Evolutionary conservation across 2,888 invertebrate genomes (phyloP), one percentile per base, ranked within the genome.

Genomic region (Dryadula phaetusa): DNA sequence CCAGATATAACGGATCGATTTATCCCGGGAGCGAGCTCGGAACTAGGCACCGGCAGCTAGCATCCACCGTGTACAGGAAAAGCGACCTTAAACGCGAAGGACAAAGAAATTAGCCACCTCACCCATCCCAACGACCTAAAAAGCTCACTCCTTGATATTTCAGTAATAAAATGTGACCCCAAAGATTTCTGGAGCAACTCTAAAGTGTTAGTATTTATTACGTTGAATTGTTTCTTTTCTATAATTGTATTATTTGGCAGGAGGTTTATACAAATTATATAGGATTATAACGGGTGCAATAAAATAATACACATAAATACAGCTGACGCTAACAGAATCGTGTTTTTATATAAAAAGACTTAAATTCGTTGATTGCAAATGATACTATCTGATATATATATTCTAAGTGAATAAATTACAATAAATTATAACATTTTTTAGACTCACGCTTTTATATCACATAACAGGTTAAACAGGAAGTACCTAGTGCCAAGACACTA

Each of bases 1-100:
- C 90, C 89, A 91, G 89, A 91, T 90, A 84, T 85, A 81, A 83
- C 79, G 75, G 77, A 91, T 91, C 90, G 87, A 85, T 85, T 84
- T 74, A 76, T 70, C 85, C 87, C 82, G 83, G 86, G 83, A 82
- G 77, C 70, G 71, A 74, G 76, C 76, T 75, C 72, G 75, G 70
- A 75, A 76, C 74, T 72, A 58, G 72, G 75, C 49, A 49, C 25
- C 44, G 44, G 44, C 73, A 71, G 69, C 72, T 70, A 20, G 54
- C 28, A 44, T 42, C 61, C 64, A 64, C 44, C 69, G 54, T 52
- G 44, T 32, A 54, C 56, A 63, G 71, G 69, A 73, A 65, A 65
- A 53, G 65, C 71, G 67, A 73, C 75, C 74, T 70, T 76, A 70
- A 52, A 64, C 34, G 52, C 54, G 53, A 65, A 54, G 67, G 70